Evolutionary conservation across 2,888 invertebrate genomes (phyloP), one percentile per base, ranked within the genome.

Genomic region (Himalopsyche japonica): DNA sequence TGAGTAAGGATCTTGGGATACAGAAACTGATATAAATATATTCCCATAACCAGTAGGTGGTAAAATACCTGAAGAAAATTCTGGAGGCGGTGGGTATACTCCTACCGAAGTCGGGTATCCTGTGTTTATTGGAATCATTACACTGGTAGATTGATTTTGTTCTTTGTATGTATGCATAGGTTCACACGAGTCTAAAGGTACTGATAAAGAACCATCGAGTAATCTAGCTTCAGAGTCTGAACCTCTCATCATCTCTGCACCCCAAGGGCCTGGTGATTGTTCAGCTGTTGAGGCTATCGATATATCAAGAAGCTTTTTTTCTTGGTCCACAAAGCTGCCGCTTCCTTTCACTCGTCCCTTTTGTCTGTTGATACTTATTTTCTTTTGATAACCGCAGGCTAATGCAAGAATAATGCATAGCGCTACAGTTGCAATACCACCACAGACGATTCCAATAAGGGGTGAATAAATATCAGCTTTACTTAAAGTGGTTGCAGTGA

Each of bases 291-390:
- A 95, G 18, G 95, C 95, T 49, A 95, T 95, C 87, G 95, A 95
- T 34, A 95, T 93, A 87, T 95, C 95, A 83, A 95, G 90, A 76
- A 95, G 90, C 88, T 95, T 95, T 90, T 95, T 95, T 88, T 95
- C 95, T 89, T 95, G 95, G 88, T 96, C 95, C 64, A 94, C 95
- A 89, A 95, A 95, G 88, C 95, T 95, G 5, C 94, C 93, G 88
- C 95, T 95, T 18, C 94, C 93, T 88, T 95, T 95, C 81, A 95
- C 91, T 84, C 94, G 94, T 80, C 94, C 93, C 88, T 93, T 93
- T 82, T 93, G 92, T 79, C 93, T 91, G 0, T 93, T 91, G 12
- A 92, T 90, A 27, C 89, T 89, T 83, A 92, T 91, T 3, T 93
- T 91, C 1, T 92, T 91, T 30, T 91, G 89, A 87, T 91, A 89